phyloP scores from a whole-genome alignment of 2,888 invertebrate species.

The Meghimatium bilineatum region DNA sequence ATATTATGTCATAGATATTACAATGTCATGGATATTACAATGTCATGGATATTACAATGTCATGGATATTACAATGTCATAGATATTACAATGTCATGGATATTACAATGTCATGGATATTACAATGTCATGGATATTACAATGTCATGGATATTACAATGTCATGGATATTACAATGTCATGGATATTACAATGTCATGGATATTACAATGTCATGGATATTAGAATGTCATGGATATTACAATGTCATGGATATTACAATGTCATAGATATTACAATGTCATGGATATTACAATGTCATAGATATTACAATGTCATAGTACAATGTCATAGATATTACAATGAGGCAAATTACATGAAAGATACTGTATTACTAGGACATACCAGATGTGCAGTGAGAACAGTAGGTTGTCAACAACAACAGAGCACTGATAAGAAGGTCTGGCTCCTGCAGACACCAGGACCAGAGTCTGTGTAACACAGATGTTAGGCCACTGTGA shows the following conservation, averaged over 20 bases:
- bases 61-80: too few relatives aligned
- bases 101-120: not conserved
- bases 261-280: not conserved
- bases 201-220: not conserved
- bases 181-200: too few relatives aligned
- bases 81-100: not conserved
- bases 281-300: too few relatives aligned
- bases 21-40: too few relatives aligned
- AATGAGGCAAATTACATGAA: not conserved
- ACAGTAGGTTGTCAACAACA: conserved; percentile 68
- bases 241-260: too few relatives aligned
- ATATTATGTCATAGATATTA: not conserved
- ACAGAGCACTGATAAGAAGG: conserved; percentile 65
- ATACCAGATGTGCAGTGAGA: conserved; percentile 72
- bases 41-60: not conserved
- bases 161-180: not conserved
- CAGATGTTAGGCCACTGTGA: conserved; percentile 66
- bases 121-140: too few relatives aligned
- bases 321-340: not conserved
- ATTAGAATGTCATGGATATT: too few relatives aligned
- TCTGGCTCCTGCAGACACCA: conserved; percentile 70
- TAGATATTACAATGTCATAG: too few relatives aligned
- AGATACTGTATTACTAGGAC: too few relatives aligned
- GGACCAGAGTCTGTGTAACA: conserved; percentile 71
- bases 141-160: not conserved